Base-by-base conservation (phyloP, 2,888 invertebrate genomes). In the Drosophila gaucha region DNA sequence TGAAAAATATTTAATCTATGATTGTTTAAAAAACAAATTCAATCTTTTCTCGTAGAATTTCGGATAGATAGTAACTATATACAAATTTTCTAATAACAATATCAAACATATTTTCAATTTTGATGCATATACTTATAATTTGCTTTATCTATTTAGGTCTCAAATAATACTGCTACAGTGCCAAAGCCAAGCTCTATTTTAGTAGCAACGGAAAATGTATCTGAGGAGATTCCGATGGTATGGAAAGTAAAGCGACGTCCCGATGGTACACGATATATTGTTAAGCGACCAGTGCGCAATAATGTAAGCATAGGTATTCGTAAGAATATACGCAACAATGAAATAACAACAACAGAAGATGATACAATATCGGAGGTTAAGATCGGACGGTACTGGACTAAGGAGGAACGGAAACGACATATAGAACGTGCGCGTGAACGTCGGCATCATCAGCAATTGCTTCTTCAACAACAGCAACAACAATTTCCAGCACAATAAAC, bases 241-340 rank as follows among this genome's bases (percentile, higher is more conserved):
- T 96, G 95, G 95, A 95, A 96, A 80, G 95, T 96, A 8, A 96
- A 96, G 89, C 92, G 95, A 24, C 92, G 96, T 30, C 94, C 95
- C 3, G 96, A 96, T 84, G 96, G 96, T 4, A 94, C 95, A 0
- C 93, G 96, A 41, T 96, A 96, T 88, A 95, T 96, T 72, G 95
- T 96, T 0, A 92, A 95, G 39, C 91, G 96, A 30, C 95, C 96
- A 1, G 93, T 95, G 0, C 92, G 95, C 44, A 95, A 93, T 89
- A 93, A 94, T 57, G 92, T 95, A 20, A 91, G 95, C 47, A 94
- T 94, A 75, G 95, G 95, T 78, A 95, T 96, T 86, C 92, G 96
- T 14, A 82, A 74, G 88, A 92, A 77, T 31, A 56, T 82, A 10
- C 78, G 88, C 2, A 76, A 66, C 9, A 92, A 93, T 39, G 90